phyloP scores from a whole-genome alignment of 1,140 invertebrate genomes.

The Atta colombica region DNA sequence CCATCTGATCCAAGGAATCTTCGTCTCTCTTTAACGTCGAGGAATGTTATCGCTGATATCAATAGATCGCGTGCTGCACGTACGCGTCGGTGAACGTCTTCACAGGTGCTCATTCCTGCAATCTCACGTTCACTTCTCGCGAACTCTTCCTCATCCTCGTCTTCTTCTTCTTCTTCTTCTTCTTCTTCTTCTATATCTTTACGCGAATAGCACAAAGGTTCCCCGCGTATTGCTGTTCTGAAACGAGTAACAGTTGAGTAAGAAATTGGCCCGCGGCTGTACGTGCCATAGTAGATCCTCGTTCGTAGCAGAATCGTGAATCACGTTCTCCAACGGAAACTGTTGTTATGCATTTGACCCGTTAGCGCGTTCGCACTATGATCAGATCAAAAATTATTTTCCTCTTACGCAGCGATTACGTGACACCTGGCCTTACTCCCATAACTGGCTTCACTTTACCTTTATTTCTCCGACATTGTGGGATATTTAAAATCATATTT shows the following conservation, averaged over 20 bases:
- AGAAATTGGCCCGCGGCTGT: conserved; percentile 44
- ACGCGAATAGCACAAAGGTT: neutral
- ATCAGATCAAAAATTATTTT: conserved; percentile 47
- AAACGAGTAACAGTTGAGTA: conserved; percentile 49
- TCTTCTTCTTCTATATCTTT: conserved; percentile 1
- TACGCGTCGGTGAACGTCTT: conserved; percentile 54
- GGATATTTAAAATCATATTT: neutral
- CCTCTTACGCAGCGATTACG: conserved; percentile 27
- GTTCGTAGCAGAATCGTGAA: conserved; percentile 42
- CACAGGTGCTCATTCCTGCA: conserved; percentile 44
- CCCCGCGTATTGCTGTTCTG: conserved; percentile 8
- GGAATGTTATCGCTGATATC: conserved; percentile 45
- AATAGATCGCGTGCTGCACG: conserved; percentile 56
- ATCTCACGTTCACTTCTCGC: conserved; percentile 47
- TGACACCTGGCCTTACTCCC: conserved; percentile 19
- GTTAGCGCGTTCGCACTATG: conserved; percentile 29
- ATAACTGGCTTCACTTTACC: neutral
- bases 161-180: neutral
- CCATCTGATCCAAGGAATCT: neutral
- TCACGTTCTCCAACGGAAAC: conserved; percentile 63
- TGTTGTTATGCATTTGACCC: conserved; percentile 56
- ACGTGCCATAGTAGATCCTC: conserved; percentile 35
- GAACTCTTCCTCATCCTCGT: neutral
- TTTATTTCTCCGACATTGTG: neutral
- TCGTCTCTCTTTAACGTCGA: neutral